Conservation (phyloP, 2,888 invertebrate species). For the Crepidodera aurea region DNA sequence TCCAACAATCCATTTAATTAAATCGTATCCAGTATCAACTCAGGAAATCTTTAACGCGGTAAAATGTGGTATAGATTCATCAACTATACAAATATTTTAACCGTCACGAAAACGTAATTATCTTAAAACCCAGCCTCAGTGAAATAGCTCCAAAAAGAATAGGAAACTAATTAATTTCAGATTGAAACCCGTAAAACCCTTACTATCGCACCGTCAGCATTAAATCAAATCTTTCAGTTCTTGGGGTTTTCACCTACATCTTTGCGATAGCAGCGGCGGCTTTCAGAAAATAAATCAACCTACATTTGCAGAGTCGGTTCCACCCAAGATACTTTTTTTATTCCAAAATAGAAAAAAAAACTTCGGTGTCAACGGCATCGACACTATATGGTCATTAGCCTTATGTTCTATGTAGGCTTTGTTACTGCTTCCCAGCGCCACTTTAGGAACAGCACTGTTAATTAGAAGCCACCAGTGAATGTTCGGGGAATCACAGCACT, state of each 20-base stretch:
- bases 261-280: conserved; percentile 44
- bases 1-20: neutral
- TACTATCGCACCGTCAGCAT: conserved; percentile 34
- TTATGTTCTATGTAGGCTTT: no score
- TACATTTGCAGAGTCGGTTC: conserved; percentile 24
- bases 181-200: conserved; percentile 33
- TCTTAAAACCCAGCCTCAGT: conserved; percentile 25
- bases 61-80: conserved; percentile 17
- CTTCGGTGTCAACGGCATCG: no score
- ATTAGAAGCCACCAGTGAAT: no score
- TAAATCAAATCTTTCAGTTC: conserved; percentile 46
- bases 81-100: conserved; percentile 26
- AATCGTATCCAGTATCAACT: neutral
- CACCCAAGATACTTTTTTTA: no score
- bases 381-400: no score
- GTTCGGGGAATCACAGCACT: no score
- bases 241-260: conserved; percentile 48
- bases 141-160: conserved; percentile 35
- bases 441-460: no score
- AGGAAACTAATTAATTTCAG: conserved; percentile 48
- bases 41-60: neutral
- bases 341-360: no score
- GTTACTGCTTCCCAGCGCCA: no score
- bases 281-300: conserved; percentile 47
- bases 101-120: conserved; percentile 25